These are phyloP conservation scores for Apostichopus californicus DNA, from an alignment of 35 echinoderm and acorn worm genomes.

Conservation along the genomic window DNA sequence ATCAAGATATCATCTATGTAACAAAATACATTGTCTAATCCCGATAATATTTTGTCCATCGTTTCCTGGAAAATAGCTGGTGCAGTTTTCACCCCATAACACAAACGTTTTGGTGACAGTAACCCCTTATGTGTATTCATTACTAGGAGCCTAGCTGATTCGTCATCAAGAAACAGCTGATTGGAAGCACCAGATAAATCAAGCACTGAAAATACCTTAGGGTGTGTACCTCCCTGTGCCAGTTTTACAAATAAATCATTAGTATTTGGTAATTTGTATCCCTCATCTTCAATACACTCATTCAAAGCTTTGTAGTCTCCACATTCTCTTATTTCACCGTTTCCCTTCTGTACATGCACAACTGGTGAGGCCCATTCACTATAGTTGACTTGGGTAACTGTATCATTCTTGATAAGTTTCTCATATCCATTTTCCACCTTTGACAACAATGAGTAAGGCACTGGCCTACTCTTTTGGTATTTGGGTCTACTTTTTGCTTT, in stretches of 20 bases:
- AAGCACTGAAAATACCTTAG: no score
- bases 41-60: conserved; percentile 50
- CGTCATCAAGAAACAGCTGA: background rate
- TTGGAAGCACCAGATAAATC: no score
- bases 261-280: no score
- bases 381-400: background rate
- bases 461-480: no score
- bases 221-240: no score
- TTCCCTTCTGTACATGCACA: conserved; percentile 19
- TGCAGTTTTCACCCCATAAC: conserved; percentile 42
- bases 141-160: conserved; percentile 19
- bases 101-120: background rate
- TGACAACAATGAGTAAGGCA: no score
- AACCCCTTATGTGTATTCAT: conserved; percentile 46
- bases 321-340: conserved; percentile 38
- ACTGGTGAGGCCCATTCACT: background rate
- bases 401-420: no score
- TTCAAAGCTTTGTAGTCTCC: conserved; percentile 50
- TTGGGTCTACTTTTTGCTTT: no score
- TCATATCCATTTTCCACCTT: no score
- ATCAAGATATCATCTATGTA: no score
- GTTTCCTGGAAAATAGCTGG: conserved; percentile 41
- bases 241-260: no score
- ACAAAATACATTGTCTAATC: background rate
- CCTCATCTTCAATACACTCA: no score